A percentile compares a stretch with the other conserved stretches of the same genome.
phyloP scores from a whole-genome alignment of 2,113 vertebrate genomes.

The Pao palembangensis region DNA sequence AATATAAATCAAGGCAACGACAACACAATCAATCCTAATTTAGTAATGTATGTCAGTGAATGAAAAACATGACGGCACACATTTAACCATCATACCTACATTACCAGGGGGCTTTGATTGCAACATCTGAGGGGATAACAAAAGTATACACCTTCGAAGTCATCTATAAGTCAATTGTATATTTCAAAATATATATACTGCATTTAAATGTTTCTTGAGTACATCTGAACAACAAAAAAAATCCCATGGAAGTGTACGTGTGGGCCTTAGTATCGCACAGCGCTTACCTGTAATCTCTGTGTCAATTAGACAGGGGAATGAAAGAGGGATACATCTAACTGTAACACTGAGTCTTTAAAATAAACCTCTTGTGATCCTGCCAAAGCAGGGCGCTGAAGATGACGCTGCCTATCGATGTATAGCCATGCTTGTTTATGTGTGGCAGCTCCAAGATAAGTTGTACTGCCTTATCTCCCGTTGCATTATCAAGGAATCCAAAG shows the following conservation, averaged over 20 bases:
- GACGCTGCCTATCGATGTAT: slow-evolving; percentile 22
- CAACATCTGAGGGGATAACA: too few species aligned
- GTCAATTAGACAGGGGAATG: slow-evolving; percentile 13
- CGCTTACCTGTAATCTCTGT: neutral
- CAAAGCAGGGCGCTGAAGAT: slow-evolving; percentile 9
- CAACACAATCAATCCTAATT: too few species aligned
- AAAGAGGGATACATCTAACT: neutral
- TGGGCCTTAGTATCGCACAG: neutral
- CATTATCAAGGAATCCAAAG: slow-evolving; percentile 47
- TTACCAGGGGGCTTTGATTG: too few species aligned
- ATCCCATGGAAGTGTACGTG: neutral
- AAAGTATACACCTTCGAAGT: too few species aligned
- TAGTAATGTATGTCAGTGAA: too few species aligned
- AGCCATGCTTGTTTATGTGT: slow-evolving; percentile 51
- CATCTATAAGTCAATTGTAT: slow-evolving; percentile 14
- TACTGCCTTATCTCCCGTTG: slow-evolving; percentile 32
- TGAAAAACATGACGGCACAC: too few species aligned
- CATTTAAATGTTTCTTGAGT: slow-evolving; percentile 5
- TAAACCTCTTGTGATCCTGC: slow-evolving; percentile 25
- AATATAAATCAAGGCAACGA: too few species aligned
- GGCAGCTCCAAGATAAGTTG: slow-evolving; percentile 47
- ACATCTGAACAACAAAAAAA: neutral
- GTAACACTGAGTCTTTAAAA: neutral
- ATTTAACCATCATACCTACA: too few species aligned
- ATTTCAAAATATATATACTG: neutral